Evolutionary conservation across 2,888 invertebrate genomes (phyloP), one percentile per base, ranked within the genome.

Genomic region (Hydriomena furcata): DNA sequence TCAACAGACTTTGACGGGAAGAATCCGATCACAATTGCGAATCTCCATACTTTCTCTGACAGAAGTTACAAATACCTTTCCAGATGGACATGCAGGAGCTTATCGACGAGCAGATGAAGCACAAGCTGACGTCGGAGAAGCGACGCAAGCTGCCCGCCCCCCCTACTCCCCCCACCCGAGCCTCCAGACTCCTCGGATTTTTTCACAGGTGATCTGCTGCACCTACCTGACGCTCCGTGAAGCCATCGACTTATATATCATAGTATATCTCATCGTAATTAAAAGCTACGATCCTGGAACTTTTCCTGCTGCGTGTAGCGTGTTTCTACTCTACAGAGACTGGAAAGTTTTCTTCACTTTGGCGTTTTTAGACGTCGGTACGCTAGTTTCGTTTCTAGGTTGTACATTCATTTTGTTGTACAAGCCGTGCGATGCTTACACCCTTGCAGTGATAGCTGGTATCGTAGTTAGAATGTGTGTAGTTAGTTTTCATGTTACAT

Each of bases 51-150:
- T n/a, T n/a, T n/a, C 17, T 17, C 17, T 17, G 17, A 17, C 17
- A 17, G 17, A 17, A 17, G 3, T 7, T 13, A 25, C 28, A 24
- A 23, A n/a, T 23, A 12, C 0, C 2, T 5, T 7, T 23, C 1
- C 91, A 97, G 95, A 96, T 97, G 94, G 98, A 98, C 81, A 97
- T 98, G 96, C 97, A 98, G 72, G 95, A 96, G 72, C 90, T 98
- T 31, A 92, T 98, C 52, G 96, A 97, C 66, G 97, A 97, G 71
- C 98, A 98, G 80, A 95, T 98, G 92, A 94, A 95, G 58, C 94
- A 93, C 71, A 97, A 97, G 87, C 90, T 98, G 63, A 93, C 94
- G 52, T 92, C 93, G 44, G 91, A 94, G 84, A 83, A 92, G 66
- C 87, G 91, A 43, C 67, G 87, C 68, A 82, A 91, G 71, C 78